phyloP scores from a whole-genome alignment of 2,113 vertebrate genomes.

The Sylvicapra grimmia region DNA sequence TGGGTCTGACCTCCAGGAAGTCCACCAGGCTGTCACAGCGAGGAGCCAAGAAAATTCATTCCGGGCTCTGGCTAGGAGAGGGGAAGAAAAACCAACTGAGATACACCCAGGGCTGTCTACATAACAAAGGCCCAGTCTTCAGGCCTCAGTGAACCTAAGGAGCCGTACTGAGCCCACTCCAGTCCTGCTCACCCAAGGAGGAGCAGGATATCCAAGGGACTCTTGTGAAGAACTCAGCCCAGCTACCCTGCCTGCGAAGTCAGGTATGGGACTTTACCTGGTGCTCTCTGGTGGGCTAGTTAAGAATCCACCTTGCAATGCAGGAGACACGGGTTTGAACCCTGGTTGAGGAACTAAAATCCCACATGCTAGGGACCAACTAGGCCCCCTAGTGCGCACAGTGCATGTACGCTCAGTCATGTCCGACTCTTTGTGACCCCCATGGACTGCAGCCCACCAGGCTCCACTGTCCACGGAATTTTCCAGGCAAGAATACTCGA shows the following conservation, averaged over 20 bases:
- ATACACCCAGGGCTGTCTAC: fast-evolving
- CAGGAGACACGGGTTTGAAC: not conserved
- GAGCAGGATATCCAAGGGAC: not conserved
- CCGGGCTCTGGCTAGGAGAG: not conserved
- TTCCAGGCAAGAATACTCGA: not conserved
- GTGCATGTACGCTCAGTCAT: fast-evolving
- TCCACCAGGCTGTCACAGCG: not conserved
- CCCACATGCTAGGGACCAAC: not conserved
- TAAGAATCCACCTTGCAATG: not conserved
- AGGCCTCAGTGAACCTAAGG: not conserved
- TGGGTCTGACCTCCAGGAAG: not conserved
- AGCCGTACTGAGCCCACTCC: not conserved
- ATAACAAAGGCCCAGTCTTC: no score
- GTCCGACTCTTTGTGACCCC: not conserved
- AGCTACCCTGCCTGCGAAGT: not conserved
- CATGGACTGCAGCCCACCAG: not conserved
- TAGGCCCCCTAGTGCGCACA: not conserved
- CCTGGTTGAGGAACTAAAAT: not conserved
- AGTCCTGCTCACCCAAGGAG: not conserved
- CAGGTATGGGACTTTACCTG: not conserved
- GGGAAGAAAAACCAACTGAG: not conserved
- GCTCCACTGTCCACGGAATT: not conserved
- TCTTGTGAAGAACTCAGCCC: not conserved
- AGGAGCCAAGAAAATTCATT: not conserved
- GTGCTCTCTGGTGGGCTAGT: not conserved